These are phyloP conservation scores for Salarias fasciatus DNA, from an alignment of 2,797 vertebrate species.

Conservation along the genomic window DNA sequence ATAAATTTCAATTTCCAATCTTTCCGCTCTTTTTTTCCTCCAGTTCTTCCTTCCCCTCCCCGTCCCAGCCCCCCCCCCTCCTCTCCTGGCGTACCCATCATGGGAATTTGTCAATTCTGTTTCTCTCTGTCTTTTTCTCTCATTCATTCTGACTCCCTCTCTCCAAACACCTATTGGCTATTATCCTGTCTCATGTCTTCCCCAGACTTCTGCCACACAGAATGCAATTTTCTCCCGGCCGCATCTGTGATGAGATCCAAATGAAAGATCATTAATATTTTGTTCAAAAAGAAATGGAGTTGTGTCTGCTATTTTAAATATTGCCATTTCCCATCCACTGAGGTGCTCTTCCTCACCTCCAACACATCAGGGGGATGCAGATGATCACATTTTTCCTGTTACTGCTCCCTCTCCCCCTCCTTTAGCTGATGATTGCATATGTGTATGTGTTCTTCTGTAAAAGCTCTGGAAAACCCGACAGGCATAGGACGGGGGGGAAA, in stretches of 20 bases:
- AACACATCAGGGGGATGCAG: slow-evolving; percentile 57
- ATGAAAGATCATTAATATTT: slow-evolving; percentile 91
- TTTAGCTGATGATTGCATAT: slow-evolving; percentile 44
- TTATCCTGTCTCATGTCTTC: slow-evolving; percentile 90
- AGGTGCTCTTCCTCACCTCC: slow-evolving; percentile 58
- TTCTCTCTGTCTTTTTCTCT: slow-evolving; percentile 73
- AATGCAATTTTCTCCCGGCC: slow-evolving; percentile 88
- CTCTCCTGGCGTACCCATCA: slow-evolving; percentile 64
- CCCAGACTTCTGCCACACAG: slow-evolving; percentile 84
- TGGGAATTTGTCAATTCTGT: slow-evolving; percentile 90
- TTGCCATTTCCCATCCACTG: slow-evolving; percentile 59
- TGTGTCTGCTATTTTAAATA: slow-evolving; percentile 73
- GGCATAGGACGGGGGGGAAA: slow-evolving; percentile 52
- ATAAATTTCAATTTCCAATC: slow-evolving; percentile 88
- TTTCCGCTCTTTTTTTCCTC: slow-evolving; percentile 47
- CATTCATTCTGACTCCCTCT: slow-evolving; percentile 73
- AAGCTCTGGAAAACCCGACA: slow-evolving; percentile 52
- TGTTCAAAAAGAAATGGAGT: slow-evolving; percentile 80
- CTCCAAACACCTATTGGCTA: slow-evolving; percentile 89
- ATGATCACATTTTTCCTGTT: slow-evolving; percentile 59
- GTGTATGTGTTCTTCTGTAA: slow-evolving; percentile 29
- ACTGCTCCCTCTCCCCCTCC: background rate
- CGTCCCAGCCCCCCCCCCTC: slow-evolving; percentile 18
- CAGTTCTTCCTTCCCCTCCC: slow-evolving; percentile 53
- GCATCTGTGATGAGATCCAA: slow-evolving; percentile 90